Evolutionary conservation across 2,113 vertebrate species (phyloP).

Genomic region (Microcebus murinus): DNA sequence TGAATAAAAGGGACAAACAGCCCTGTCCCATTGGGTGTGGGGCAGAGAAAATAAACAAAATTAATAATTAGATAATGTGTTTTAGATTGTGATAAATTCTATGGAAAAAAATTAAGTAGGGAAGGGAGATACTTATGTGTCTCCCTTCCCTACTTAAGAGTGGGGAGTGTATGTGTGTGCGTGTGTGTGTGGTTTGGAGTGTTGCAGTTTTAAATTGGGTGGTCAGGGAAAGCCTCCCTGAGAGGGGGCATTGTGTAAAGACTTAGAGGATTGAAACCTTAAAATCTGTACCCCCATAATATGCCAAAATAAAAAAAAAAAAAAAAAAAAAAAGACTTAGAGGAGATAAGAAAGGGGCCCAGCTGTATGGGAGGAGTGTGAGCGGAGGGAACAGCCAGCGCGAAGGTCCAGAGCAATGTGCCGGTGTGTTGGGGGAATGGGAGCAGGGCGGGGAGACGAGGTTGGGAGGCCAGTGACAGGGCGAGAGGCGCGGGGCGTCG

Average conservation of each 20-base stretch:
- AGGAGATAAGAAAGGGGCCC: neutral
- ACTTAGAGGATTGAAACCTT: no score
- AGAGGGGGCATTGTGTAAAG: neutral
- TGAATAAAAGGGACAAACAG: neutral
- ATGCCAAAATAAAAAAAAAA: no score
- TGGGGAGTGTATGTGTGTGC: neutral
- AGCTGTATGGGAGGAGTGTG: neutral
- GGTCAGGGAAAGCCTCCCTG: neutral
- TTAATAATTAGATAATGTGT: neutral
- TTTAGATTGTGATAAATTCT: neutral
- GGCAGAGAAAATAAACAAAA: neutral
- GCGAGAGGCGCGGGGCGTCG: fast-evolving
- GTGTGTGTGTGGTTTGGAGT: neutral
- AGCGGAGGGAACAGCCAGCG: neutral
- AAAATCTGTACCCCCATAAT: no score
- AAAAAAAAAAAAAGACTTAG: no score
- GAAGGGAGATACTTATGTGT: neutral
- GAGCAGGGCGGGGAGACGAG: neutral
- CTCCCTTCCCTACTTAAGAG: no score
- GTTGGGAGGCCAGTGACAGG: neutral
- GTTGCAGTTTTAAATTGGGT: neutral
- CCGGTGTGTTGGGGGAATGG: neutral
- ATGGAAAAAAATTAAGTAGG: neutral
- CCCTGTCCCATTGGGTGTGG: neutral
- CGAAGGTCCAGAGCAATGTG: no score